Percentiles rank a stretch among this genome's conserved stretches.
These are phyloP conservation scores for Himalopsyche phryganea DNA, from an alignment of 1,140 invertebrate genomes.

Conservation along the genomic window DNA sequence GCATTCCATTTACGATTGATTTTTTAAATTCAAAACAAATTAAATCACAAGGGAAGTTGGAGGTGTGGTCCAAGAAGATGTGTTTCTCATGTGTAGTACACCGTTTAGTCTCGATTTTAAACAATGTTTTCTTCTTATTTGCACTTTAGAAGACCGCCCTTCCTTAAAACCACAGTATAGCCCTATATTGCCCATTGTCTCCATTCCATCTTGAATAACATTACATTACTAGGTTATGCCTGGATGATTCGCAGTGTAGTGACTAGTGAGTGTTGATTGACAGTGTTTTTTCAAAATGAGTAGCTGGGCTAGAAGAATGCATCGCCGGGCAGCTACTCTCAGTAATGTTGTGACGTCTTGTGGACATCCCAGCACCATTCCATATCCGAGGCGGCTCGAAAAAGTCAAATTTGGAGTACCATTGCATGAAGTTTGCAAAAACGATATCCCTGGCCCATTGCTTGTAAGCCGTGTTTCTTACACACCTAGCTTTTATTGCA, in stretches of 20 bases:
- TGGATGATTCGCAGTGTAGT: slow-evolving; percentile 12
- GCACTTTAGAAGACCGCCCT: neutral
- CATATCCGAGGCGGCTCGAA: slow-evolving; percentile 78
- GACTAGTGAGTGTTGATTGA: neutral
- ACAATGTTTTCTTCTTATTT: neutral
- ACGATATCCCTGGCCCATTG: slow-evolving; percentile 87
- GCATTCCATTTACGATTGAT: slow-evolving; percentile 28
- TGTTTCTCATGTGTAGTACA: slow-evolving; percentile 15
- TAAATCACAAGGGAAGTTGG: slow-evolving; percentile 20
- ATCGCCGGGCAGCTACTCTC: slow-evolving; percentile 80
- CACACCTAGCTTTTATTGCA: too few species aligned
- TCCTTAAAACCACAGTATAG: neutral
- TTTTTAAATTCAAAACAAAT: slow-evolving; percentile 29
- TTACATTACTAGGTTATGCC: slow-evolving; percentile 21
- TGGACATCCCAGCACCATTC: slow-evolving; percentile 67
- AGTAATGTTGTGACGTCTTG: slow-evolving; percentile 87
- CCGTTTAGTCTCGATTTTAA: neutral
- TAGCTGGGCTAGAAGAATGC: slow-evolving; percentile 86
- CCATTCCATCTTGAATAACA: slow-evolving; percentile 9
- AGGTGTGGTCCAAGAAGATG: slow-evolving; percentile 20
- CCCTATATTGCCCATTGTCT: slow-evolving; percentile 11
- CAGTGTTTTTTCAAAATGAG: slow-evolving; percentile 58
- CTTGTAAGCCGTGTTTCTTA: slow-evolving; percentile 59
- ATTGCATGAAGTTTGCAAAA: slow-evolving; percentile 86
- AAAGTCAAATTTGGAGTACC: slow-evolving; percentile 92